Evolutionary conservation across 2,113 vertebrate species (phyloP).

Genomic region (Ailuropoda melanoleuca): DNA sequence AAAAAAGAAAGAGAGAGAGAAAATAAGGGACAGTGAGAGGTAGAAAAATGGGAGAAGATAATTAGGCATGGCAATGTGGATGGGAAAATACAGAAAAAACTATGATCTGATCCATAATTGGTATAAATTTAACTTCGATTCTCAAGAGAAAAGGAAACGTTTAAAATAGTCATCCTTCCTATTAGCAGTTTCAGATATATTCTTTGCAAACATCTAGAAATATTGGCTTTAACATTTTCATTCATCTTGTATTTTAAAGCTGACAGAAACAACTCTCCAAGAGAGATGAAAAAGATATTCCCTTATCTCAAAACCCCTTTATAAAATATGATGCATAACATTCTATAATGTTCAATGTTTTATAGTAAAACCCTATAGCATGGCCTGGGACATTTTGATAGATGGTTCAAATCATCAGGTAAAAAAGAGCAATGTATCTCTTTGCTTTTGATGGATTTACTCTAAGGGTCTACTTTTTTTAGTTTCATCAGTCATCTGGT

Average conservation of each 20-base stretch:
- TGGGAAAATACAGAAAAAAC: background rate
- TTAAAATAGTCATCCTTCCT: background rate
- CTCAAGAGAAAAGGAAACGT: background rate
- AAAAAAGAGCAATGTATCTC: background rate
- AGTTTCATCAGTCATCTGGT: background rate
- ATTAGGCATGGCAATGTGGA: background rate
- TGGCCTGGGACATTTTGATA: background rate
- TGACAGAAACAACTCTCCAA: background rate
- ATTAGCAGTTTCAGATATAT: background rate
- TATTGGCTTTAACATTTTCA: background rate
- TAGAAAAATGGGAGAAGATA: background rate
- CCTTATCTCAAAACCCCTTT: background rate
- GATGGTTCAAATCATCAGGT: background rate
- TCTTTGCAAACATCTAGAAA: background rate
- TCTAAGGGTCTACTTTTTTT: background rate
- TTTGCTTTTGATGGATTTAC: background rate
- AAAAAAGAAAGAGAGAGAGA: background rate
- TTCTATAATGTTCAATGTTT: conserved; percentile 3
- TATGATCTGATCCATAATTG: background rate
- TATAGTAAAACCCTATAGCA: background rate
- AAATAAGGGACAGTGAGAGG: background rate
- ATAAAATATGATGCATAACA: background rate
- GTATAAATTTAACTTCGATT: background rate
- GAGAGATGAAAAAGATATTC: background rate
- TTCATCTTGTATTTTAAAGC: background rate